A percentile compares a stretch with the other conserved stretches of the same genome.
Conservation (phyloP, 1,140 invertebrate genomes). For the Caerostris darwini region DNA sequence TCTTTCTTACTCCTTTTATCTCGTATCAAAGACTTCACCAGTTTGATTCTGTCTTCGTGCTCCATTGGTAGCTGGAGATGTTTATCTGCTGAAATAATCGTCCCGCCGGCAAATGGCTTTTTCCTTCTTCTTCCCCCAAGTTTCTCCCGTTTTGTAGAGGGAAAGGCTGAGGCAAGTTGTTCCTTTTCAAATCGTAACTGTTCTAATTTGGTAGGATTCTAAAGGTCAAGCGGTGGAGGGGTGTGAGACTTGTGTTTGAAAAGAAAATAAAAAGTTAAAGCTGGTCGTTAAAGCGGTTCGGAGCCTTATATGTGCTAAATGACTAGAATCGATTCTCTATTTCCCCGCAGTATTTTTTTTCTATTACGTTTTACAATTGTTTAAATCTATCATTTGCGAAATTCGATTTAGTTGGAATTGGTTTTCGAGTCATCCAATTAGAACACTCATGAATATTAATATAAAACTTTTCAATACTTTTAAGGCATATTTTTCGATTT, state of each 20-base stretch:
- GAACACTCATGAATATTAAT: slow-evolving; percentile 49
- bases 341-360: not conserved
- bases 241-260: slow-evolving; percentile 8
- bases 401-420: slow-evolving; percentile 37
- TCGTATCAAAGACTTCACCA: slow-evolving; percentile 61
- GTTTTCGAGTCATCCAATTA: not conserved
- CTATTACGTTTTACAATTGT: not conserved
- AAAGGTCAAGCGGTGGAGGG: not conserved
- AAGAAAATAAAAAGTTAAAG: slow-evolving; percentile 41
- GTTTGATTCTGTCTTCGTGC: slow-evolving; percentile 62
- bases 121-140: slow-evolving; percentile 1
- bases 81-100: slow-evolving; percentile 67
- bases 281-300: slow-evolving; percentile 11
- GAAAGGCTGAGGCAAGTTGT: not conserved
- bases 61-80: slow-evolving; percentile 53
- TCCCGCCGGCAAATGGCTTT: slow-evolving; percentile 40
- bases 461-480: not conserved
- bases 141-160: not conserved
- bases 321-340: slow-evolving; percentile 35
- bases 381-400: slow-evolving; percentile 36
- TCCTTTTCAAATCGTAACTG: slow-evolving; percentile 65
- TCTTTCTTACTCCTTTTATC: slow-evolving; percentile 41
- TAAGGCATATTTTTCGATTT: not conserved
- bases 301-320: slow-evolving; percentile 56
- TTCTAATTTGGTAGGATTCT: slow-evolving; percentile 53